Evolutionary conservation across 2,797 vertebrate species (phyloP).

Genomic region (Semaprochilodus insignis): DNA sequence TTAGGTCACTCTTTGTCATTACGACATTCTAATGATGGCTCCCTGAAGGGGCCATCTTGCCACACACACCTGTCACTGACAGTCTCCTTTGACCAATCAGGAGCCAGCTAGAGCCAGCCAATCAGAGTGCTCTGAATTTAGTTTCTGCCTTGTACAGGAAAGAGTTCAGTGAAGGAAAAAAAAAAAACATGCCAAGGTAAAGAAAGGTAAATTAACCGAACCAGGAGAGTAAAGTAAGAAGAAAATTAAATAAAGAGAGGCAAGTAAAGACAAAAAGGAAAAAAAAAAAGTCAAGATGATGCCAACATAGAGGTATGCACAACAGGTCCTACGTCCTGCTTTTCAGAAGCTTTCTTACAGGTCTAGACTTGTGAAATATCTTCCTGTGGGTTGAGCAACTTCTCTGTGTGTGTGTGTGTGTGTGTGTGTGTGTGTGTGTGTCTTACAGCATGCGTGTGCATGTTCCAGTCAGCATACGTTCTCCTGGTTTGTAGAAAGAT

Average conservation of each 20-base stretch:
- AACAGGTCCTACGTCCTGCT: slow-evolving; percentile 14
- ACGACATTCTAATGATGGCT: slow-evolving; percentile 19
- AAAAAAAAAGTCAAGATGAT: background rate
- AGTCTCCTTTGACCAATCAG: slow-evolving; percentile 1
- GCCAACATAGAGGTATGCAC: background rate
- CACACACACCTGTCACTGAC: slow-evolving; percentile 1
- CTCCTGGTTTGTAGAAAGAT: background rate
- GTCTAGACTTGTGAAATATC: slow-evolving; percentile 45
- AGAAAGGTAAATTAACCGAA: background rate
- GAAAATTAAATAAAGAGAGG: background rate
- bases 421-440: background rate
- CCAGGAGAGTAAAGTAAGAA: background rate
- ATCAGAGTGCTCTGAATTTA: background rate
- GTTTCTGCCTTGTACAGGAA: slow-evolving; percentile 42
- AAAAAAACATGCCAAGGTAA: background rate
- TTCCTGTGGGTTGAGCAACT: slow-evolving; percentile 41
- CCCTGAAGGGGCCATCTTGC: slow-evolving; percentile 6
- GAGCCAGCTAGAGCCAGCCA: background rate
- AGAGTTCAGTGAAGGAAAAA: slow-evolving; percentile 23
- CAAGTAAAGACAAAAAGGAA: background rate
- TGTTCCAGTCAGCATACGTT: slow-evolving; percentile 31
- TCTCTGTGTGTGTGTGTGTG: slow-evolving; percentile 1
- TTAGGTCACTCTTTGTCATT: slow-evolving; percentile 13
- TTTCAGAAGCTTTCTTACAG: background rate
- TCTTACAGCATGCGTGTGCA: background rate